A percentile compares a stretch with the other conserved stretches of the same genome.
Conservation (phyloP, 1,140 invertebrate genomes). For the Bombus pascuorum region DNA sequence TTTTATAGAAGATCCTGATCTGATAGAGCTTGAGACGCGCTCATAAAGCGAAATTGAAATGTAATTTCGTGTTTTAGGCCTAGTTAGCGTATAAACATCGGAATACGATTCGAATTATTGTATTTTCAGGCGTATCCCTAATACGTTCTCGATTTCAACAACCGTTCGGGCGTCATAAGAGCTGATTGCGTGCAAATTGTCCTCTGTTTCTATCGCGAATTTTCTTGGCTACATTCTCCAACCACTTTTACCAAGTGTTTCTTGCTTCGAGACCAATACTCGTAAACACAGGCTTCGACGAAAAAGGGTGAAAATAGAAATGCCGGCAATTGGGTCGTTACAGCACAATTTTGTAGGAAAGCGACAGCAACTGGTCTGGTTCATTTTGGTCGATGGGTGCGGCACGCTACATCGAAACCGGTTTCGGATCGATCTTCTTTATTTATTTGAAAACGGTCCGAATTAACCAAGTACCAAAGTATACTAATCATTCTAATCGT, state of each 20-base stretch:
- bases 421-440: not conserved
- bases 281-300: not conserved
- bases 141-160: not conserved
- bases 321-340: slow-evolving; percentile 45
- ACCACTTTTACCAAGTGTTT: not conserved
- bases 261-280: not conserved
- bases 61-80: too few relatives aligned
- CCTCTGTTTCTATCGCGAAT: not conserved
- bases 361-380: not conserved
- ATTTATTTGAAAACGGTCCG: not conserved
- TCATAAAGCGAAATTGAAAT: too few relatives aligned
- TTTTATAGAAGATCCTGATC: too few relatives aligned
- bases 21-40: too few relatives aligned
- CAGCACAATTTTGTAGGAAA: slow-evolving; percentile 24
- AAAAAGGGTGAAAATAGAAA: slow-evolving; percentile 48
- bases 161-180: slow-evolving; percentile 15
- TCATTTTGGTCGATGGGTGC: not conserved
- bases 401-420: slow-evolving; percentile 10
- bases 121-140: too few relatives aligned
- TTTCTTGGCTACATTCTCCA: too few relatives aligned
- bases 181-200: slow-evolving; percentile 22
- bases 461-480: not conserved
- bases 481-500: too few relatives aligned
- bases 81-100: too few relatives aligned
- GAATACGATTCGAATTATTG: not conserved